These are phyloP conservation scores for Lepeophtheirus nordmannii DNA, from an alignment of 2,888 invertebrate species.

Conservation along the genomic window DNA sequence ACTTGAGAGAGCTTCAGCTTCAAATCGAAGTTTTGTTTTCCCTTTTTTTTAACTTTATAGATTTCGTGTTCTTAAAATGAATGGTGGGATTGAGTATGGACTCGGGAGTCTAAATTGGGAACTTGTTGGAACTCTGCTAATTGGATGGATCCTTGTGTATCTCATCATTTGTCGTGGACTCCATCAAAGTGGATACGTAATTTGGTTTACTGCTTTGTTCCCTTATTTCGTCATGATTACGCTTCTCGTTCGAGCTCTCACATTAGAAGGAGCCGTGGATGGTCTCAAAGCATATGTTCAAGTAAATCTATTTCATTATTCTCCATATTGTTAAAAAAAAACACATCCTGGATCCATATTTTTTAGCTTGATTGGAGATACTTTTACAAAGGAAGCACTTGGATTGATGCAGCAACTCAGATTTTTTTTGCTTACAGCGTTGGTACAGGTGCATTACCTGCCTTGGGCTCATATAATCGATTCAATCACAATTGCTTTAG, in stretches of 20 bases:
- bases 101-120: constrained; percentile 53
- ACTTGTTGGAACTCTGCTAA: constrained; percentile 31
- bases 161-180: constrained; percentile 55
- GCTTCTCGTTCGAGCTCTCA: constrained; percentile 49
- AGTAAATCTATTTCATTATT: too few species aligned
- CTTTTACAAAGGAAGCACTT: constrained; percentile 38
- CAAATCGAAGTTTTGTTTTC: constrained; percentile 8
- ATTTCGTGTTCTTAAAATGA: constrained; percentile 46
- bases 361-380: constrained; percentile 37
- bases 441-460: constrained; percentile 56
- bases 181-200: constrained; percentile 57
- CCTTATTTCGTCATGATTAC: constrained; percentile 53
- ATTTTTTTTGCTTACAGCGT: constrained; percentile 63
- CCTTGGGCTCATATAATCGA: constrained; percentile 56
- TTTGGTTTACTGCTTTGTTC: constrained; percentile 62
- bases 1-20: background rate
- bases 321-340: too few species aligned
- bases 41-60: constrained; percentile 32
- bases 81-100: constrained; percentile 42
- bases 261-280: constrained; percentile 47
- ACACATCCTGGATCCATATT: constrained; percentile 39
- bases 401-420: constrained; percentile 61
- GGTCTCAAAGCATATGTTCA: constrained; percentile 50
- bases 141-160: constrained; percentile 42
- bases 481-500: constrained; percentile 59